Evolutionary conservation across 1,140 invertebrate species (phyloP).

Genomic region (Camponotus vicinus): DNA sequence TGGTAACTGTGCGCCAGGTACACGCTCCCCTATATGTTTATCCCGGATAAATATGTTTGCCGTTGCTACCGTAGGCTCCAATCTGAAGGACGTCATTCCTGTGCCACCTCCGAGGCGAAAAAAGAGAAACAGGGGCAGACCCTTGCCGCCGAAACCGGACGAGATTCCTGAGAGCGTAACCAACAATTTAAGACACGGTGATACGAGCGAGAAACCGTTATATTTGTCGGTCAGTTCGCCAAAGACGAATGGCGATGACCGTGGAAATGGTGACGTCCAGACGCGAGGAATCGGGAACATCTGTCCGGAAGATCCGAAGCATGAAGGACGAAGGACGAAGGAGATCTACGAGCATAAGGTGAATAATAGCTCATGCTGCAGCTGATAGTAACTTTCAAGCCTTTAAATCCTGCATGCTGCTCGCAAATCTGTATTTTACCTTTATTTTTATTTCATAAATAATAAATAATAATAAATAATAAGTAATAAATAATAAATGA

Average conservation of each 20-base stretch:
- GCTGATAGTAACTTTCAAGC: background rate
- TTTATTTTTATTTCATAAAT: slow-evolving; percentile 1
- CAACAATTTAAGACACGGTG: slow-evolving; percentile 57
- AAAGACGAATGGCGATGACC: slow-evolving; percentile 63
- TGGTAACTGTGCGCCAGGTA: background rate
- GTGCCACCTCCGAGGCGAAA: slow-evolving; percentile 82
- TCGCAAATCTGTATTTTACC: background rate
- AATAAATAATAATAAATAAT: background rate
- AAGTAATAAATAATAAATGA: no score
- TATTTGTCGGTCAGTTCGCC: slow-evolving; percentile 78
- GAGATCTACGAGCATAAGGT: slow-evolving; percentile 81
- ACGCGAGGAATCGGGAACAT: background rate
- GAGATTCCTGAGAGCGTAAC: slow-evolving; percentile 68
- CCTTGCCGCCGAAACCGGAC: slow-evolving; percentile 82
- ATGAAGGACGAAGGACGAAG: slow-evolving; percentile 68
- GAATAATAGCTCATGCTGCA: slow-evolving; percentile 21
- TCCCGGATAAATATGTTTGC: background rate
- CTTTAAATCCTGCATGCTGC: background rate
- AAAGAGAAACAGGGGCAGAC: slow-evolving; percentile 80
- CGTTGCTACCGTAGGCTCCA: slow-evolving; percentile 69
- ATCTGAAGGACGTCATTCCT: slow-evolving; percentile 78
- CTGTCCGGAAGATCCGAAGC: slow-evolving; percentile 32
- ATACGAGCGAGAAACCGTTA: slow-evolving; percentile 78
- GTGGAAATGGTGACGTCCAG: slow-evolving; percentile 38
- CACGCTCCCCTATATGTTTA: background rate